Evolutionary conservation across 2,888 invertebrate genomes (phyloP).

Genomic region (Dryobota labecula): DNA sequence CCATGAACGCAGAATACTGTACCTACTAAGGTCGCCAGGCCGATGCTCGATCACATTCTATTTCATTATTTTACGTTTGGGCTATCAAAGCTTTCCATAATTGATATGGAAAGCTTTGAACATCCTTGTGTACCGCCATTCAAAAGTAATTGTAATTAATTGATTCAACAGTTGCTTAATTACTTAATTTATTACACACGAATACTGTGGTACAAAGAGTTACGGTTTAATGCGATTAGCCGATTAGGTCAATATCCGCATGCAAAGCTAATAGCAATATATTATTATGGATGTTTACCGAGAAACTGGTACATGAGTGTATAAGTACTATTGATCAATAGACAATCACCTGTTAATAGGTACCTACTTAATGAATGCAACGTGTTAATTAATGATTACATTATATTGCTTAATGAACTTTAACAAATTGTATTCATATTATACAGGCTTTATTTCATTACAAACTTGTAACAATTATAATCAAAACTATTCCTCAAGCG

Average conservation of each 20-base stretch:
- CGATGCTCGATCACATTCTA: slow-evolving; percentile 76
- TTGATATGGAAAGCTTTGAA: slow-evolving; percentile 67
- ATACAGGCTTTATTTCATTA: neutral
- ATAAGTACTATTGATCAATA: slow-evolving; percentile 14
- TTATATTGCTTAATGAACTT: slow-evolving; percentile 23
- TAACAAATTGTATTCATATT: neutral
- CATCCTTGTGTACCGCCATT: slow-evolving; percentile 60
- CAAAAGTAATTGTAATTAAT: slow-evolving; percentile 30
- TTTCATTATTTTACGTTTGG: slow-evolving; percentile 70
- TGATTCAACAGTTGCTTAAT: slow-evolving; percentile 54
- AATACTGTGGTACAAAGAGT: slow-evolving; percentile 38
- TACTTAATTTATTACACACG: slow-evolving; percentile 48
- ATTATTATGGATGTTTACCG: slow-evolving; percentile 19
- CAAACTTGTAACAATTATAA: slow-evolving; percentile 3
- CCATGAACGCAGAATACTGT: slow-evolving; percentile 81
- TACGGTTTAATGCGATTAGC: slow-evolving; percentile 36
- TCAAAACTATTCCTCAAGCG: neutral
- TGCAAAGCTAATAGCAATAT: slow-evolving; percentile 28
- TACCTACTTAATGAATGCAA: slow-evolving; percentile 1
- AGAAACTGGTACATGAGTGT: slow-evolving; percentile 27
- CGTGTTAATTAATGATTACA: slow-evolving; percentile 22
- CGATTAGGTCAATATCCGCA: slow-evolving; percentile 52
- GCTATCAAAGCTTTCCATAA: slow-evolving; percentile 64
- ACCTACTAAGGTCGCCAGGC: slow-evolving; percentile 80
- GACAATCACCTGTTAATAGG: slow-evolving; percentile 1